Evolutionary conservation across 2,888 invertebrate species (phyloP), one percentile per base, ranked within the genome.

Genomic region (Deilephila porcellus): DNA sequence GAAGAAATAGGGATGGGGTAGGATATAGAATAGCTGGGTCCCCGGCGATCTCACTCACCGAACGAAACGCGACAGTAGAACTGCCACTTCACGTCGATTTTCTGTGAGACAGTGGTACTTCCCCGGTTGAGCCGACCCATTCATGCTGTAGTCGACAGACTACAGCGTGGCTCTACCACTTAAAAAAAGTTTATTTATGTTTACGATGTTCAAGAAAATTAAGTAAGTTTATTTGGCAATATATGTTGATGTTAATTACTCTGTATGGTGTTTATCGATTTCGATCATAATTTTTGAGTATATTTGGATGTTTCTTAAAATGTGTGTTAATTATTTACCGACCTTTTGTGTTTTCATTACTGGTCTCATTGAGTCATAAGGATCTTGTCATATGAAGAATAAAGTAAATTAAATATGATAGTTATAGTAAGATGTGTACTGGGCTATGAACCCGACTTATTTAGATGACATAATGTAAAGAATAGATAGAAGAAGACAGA

Each of bases 91-190:
- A 5, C 62, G 32, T 62, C 60, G 19, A 25, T 29, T 32, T 62
- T 62, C 32, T 62, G 19, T 62, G 62, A 62, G 32, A 62, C 62
- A 62, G 62, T 62, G 62, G 62, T 32, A 14, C 32, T 19, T 17
- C 62, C 14, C 32, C 62, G 62, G 62, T 62, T 19, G 62, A 32
- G 62, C 62, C 32, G 32, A 25, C 32, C 32, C 62, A 32, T 62
- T 62, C 32, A 32, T 62, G 60, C 60, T 29, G 32, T 19, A 62
- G 62, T 32, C 29, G 14, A 19, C 32, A 32, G 62, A 19, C 62
- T 62, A 20, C n/a, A 62, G 32, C 32, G 62, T 5, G 60, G 32
- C 60, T 62, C 32, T 62, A 62, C 62, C 62, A 62, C 62, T 32
- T 62, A 2, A 62, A 32, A 62, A 32, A 62, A 32, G 14, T 32